These are phyloP conservation scores for Characodon lateralis DNA, from an alignment of 2,797 vertebrate species.

Conservation along the genomic window DNA sequence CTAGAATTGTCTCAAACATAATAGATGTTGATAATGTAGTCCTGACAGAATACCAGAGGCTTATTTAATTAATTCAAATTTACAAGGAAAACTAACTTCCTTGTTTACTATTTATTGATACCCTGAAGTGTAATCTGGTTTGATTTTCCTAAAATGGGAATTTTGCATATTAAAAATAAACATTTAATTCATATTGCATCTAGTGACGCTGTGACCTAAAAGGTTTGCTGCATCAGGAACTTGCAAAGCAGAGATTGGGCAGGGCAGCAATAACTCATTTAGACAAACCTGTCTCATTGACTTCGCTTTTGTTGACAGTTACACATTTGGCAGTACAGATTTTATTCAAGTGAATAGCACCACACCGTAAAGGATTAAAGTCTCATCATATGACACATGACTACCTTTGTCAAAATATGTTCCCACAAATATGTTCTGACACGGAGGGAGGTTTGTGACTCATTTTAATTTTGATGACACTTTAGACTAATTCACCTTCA, in stretches of 20 bases:
- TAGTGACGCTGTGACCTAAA: slow-evolving; percentile 20
- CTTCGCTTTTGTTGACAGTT: slow-evolving; percentile 42
- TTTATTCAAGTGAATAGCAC: slow-evolving; percentile 43
- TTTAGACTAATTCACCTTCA: slow-evolving; percentile 53
- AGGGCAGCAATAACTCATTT: slow-evolving; percentile 43
- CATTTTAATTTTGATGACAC: slow-evolving; percentile 49
- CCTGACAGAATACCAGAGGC: neutral
- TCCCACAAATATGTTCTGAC: slow-evolving; percentile 24
- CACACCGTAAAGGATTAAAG: slow-evolving; percentile 41
- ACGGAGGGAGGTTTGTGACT: slow-evolving; percentile 31
- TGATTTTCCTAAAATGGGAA: neutral
- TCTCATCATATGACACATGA: slow-evolving; percentile 50
- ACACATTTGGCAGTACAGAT: slow-evolving; percentile 48
- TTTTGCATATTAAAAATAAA: slow-evolving; percentile 3
- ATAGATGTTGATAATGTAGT: neutral
- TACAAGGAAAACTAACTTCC: neutral
- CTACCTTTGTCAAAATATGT: slow-evolving; percentile 51
- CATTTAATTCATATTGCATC: slow-evolving; percentile 9
- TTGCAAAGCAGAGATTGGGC: slow-evolving; percentile 12
- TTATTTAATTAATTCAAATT: neutral
- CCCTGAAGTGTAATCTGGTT: neutral
- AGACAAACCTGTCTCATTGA: slow-evolving; percentile 44
- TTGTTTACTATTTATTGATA: neutral
- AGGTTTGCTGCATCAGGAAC: slow-evolving; percentile 22
- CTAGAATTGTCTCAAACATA: neutral